Evolutionary conservation across 35 echinoderm and acorn worm species (phyloP).

Genomic region (Heliocidaris tuberculata): DNA sequence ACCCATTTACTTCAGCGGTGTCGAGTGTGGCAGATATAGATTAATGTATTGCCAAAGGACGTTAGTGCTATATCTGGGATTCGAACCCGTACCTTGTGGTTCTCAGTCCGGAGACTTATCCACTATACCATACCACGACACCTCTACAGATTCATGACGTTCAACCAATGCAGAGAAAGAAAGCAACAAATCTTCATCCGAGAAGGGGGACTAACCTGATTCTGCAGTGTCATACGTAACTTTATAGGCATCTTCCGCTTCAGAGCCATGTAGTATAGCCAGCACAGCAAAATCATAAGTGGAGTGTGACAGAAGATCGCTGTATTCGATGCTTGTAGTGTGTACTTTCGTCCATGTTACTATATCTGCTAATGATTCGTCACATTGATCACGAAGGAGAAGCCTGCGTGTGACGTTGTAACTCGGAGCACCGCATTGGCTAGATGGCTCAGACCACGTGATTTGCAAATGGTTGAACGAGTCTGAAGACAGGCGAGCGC

Average conservation of each 20-base stretch:
- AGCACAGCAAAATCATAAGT: not conserved
- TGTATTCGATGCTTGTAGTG: not conserved
- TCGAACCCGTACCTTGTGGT: too few species aligned
- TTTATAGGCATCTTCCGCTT: not conserved
- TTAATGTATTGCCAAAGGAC: too few species aligned
- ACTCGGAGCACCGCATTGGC: not conserved
- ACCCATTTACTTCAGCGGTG: too few species aligned
- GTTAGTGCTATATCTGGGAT: too few species aligned
- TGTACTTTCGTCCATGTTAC: not conserved
- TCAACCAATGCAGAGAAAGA: too few species aligned
- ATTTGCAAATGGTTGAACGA: not conserved
- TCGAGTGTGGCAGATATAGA: too few species aligned
- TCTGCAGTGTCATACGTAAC: not conserved
- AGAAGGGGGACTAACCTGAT: not conserved
- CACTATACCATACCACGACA: too few species aligned
- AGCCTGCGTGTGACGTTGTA: constrained; percentile 7
- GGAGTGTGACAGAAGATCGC: not conserved
- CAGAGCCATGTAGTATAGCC: not conserved
- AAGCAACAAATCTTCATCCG: too few species aligned
- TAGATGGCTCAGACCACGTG: not conserved
- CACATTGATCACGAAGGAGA: not conserved
- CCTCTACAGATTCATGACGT: too few species aligned
- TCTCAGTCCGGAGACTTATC: too few species aligned
- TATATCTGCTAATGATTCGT: not conserved
- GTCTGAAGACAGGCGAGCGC: too few species aligned